These are phyloP conservation scores for Microtus richardsoni DNA, from an alignment of 2,113 vertebrate genomes.

Conservation along the genomic window DNA sequence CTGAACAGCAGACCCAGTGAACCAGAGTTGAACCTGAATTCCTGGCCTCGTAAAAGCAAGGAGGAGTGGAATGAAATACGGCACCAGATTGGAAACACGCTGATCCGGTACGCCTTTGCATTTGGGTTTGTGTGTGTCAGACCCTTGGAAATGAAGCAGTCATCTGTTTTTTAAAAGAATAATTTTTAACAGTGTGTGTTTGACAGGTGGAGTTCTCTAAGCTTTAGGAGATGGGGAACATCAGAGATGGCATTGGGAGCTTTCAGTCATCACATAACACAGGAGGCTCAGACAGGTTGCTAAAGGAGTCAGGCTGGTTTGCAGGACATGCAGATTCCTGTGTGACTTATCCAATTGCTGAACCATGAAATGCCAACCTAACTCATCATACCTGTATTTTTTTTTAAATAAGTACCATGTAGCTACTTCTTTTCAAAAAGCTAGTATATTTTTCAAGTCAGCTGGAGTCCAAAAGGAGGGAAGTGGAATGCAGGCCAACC, in stretches of 20 bases:
- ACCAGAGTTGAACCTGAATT: conserved; percentile 87
- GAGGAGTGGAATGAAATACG: conserved; percentile 98
- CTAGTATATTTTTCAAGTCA: conserved; percentile 46
- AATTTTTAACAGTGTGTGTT: background rate
- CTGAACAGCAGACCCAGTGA: conserved; percentile 86
- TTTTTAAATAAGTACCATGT: background rate
- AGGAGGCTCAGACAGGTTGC: background rate
- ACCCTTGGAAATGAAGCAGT: background rate
- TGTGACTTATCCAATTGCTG: conserved; percentile 13
- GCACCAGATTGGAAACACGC: conserved; percentile 94
- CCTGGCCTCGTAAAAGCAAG: conserved; percentile 95
- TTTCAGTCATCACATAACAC: background rate
- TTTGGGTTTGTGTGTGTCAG: conserved; percentile 11
- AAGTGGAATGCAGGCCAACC: background rate
- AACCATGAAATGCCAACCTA: conserved; percentile 26
- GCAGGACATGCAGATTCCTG: background rate
- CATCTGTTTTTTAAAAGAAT: background rate
- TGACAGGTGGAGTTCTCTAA: background rate
- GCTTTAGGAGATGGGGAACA: conserved; percentile 35
- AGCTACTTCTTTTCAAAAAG: conserved; percentile 33
- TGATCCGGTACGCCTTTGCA: conserved; percentile 90
- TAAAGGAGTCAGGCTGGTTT: conserved; percentile 35
- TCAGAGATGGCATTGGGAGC: background rate
- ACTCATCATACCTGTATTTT: background rate
- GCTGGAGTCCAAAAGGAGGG: background rate